Conservation (phyloP, 2,113 vertebrate genomes). For the Laticauda laticaudata region DNA sequence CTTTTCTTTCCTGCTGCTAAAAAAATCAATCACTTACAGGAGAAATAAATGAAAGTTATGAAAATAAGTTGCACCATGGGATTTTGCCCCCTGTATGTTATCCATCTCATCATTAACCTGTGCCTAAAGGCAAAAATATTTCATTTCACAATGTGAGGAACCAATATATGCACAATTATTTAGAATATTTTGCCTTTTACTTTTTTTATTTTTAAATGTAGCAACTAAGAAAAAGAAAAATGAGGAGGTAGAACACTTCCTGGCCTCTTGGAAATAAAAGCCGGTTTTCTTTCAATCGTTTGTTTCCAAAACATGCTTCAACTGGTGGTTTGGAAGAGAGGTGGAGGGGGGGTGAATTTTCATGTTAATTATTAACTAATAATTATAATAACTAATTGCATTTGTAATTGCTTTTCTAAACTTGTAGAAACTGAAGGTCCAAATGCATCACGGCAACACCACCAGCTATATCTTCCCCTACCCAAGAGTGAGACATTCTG, state of each 20-base stretch:
- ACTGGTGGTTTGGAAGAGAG: not conserved
- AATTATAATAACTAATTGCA: not conserved
- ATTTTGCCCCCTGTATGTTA: slow-evolving; percentile 5
- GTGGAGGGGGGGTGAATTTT: not conserved
- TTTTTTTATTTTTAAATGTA: slow-evolving; percentile 3
- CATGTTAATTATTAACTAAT: slow-evolving; percentile 2
- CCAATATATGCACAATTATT: not conserved
- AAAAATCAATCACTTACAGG: slow-evolving; percentile 34
- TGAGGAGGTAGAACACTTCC: not conserved
- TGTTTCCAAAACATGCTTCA: not conserved
- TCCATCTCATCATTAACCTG: slow-evolving; percentile 28
- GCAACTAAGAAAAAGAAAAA: slow-evolving; percentile 12
- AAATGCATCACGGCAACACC: not conserved
- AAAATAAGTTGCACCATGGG: slow-evolving; percentile 22
- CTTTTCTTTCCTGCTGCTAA: not conserved
- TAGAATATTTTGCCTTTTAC: not conserved
- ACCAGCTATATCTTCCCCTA: not conserved
- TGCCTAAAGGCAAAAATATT: slow-evolving; percentile 15
- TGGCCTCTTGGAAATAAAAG: not conserved
- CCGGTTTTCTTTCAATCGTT: not conserved
- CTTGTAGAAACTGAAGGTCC: not conserved
- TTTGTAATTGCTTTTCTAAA: not conserved
- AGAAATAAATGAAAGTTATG: slow-evolving; percentile 37
- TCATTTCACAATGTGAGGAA: slow-evolving; percentile 17
- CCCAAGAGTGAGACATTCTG: not conserved